Conservation (phyloP, 2,797 vertebrate genomes). For the Ptychadena robeensis region DNA sequence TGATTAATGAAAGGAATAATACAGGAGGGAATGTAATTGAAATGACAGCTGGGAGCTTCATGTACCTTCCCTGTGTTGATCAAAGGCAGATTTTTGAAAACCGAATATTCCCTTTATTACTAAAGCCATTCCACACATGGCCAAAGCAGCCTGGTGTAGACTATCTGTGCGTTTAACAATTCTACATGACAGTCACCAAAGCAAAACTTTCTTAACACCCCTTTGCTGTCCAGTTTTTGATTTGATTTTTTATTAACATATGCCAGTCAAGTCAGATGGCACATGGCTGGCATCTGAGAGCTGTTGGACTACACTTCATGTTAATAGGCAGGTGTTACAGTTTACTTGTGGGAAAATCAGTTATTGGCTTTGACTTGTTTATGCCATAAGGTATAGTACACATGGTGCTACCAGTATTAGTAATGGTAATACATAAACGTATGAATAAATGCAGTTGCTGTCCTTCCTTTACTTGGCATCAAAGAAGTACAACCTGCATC, state of each 20-base stretch:
- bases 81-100: constrained; percentile 47
- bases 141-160: constrained; percentile 2
- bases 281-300: background rate
- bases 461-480: background rate
- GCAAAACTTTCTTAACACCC: background rate
- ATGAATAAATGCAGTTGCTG: background rate
- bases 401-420: background rate
- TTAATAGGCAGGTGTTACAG: background rate
- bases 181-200: background rate
- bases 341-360: background rate
- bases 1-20: constrained; percentile 65
- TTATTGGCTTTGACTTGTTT: background rate
- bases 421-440: background rate
- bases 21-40: constrained; percentile 61
- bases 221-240: background rate
- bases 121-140: background rate
- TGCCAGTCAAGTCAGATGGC: background rate
- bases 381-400: background rate
- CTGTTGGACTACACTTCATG: background rate
- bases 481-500: background rate
- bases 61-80: constrained; percentile 63
- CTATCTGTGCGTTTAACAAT: background rate
- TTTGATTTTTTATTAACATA: background rate
- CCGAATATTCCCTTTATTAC: constrained; percentile 30
- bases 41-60: constrained; percentile 64